Conservation (phyloP, 37 sponge, comb jelly and placozoan genomes). For the Axinella damicornis region DNA sequence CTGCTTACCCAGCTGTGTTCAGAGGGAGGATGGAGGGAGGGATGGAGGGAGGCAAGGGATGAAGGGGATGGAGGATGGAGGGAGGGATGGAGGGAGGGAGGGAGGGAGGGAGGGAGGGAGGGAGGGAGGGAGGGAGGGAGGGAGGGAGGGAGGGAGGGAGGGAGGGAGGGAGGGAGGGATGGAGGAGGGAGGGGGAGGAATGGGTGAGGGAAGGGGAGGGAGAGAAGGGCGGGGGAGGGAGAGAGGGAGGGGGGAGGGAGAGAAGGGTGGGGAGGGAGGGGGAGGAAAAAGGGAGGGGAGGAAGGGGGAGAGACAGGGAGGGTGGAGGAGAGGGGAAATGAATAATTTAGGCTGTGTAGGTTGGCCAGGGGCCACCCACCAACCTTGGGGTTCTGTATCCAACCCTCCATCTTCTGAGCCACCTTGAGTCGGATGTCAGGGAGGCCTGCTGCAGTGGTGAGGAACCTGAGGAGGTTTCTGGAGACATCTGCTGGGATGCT, state of each 20-base stretch:
- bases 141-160: conserved; percentile 21
- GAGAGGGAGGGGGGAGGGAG: too few species aligned
- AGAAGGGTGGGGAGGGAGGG: too few species aligned
- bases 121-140: conserved; percentile 46
- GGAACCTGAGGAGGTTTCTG: conserved; percentile 66
- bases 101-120: conserved; percentile 53
- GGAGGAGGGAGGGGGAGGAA: conserved; percentile 22
- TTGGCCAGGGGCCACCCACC: background rate
- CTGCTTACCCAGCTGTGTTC: conserved; percentile 50
- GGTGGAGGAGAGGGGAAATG: too few species aligned
- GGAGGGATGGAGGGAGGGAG: conserved; percentile 49
- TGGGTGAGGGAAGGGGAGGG: background rate
- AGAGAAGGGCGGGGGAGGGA: too few species aligned
- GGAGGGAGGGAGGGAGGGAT: conserved; percentile 33
- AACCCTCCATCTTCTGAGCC: conserved; percentile 78
- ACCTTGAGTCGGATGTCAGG: conserved; percentile 70
- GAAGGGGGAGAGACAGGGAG: too few species aligned
- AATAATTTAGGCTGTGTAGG: too few species aligned
- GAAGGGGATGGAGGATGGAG: conserved; percentile 32
- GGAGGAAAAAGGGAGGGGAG: too few species aligned
- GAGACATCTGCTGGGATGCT: conserved; percentile 56
- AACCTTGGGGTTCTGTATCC: conserved; percentile 92
- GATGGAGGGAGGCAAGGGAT: background rate
- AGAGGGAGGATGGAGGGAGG: background rate
- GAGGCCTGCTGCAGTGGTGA: conserved; percentile 57